Evolutionary conservation across 1,140 invertebrate species (phyloP), one percentile per base, ranked within the genome.

Genomic region (Ephestia elutella): DNA sequence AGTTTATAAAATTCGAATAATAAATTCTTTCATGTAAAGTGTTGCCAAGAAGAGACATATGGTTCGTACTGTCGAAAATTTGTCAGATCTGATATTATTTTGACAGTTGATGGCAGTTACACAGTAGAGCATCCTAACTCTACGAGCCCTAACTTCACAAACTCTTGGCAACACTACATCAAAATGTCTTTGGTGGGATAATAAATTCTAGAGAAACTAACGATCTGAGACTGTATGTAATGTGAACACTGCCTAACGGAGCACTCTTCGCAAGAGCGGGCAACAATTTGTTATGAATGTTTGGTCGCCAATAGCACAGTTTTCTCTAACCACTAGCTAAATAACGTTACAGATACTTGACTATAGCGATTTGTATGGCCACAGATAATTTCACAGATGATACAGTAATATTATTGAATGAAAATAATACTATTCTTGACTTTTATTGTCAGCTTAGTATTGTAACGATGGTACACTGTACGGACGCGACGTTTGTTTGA

Each of bases 241-340:
- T 15, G 38, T 44, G 38, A 44, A 44, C 38, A 44, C 38, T 1
- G 13, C 38, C 38, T 44, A 44, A 68, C 65, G 63, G 61, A 66
- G 60, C 66, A 60, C 66, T 65, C 66, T 57, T 63, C 70, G 70
- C 59, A 66, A 78, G 57, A 77, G 62, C 58, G 71, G 71, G 63
- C 74, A 74, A 63, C 61, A 66, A 70, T 69, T 74, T 72, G 70
- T 65, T 68, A 65, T 72, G 65, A 66, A 66, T 68, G 64, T 66
- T 65, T 67, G 62, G 59, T 70, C 62, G 64, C 50, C 66, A 68
- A 63, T 49, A 59, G 61, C 38, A 56, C 65, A 53, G 66, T 67
- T 77, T 69, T 74, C 69, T 72, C 70, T 62, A 72, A 71, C 66
- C 60, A 73, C 54, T 58, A 62, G 64, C 58, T 65, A 72, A 75